Evolutionary conservation across 2,888 invertebrate genomes (phyloP), one percentile per base, ranked within the genome.

Genomic region (Thymelicus acteon): DNA sequence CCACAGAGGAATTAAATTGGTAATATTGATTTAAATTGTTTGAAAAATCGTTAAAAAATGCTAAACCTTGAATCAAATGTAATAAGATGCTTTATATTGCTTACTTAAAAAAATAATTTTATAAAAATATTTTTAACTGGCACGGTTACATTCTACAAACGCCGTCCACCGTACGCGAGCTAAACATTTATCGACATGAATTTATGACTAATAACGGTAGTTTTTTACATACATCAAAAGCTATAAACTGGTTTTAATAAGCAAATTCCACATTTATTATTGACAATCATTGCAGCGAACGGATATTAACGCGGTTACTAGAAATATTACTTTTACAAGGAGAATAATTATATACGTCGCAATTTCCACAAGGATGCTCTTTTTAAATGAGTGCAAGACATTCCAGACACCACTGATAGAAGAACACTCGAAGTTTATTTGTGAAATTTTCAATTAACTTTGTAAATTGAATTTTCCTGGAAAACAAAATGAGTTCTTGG

Each of bases 171-270:
- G 47, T 19, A 47, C 10, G 31, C 7, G 49, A n/a, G 37, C 44
- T 40, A 52, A 64, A 54, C 63, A 65, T 57, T 44, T 13, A 39
- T n/a, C n/a, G 44, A 49, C 62, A n/a, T 48, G 62, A 74, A 78
- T 78, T 78, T 78, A 78, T 76, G 75, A 62, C 79, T 85, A 80
- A 84, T 86, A 83, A 82, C 81, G 71, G 81, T 74, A 67, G 82
- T 85, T 84, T 84, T 78, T 84, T 80, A 79, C 78, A 78, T 78
- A 72, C 72, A 61, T 81, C 78, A 81, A 80, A 80, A 80, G 75
- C 72, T 65, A 57, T 76, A 71, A 75, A 78, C 77, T 74, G 73
- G 76, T 76, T 83, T 80, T 84, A 82, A 85, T 82, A 78, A 64
- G 79, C 77, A 78, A 52, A 52, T 52, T 52, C 49, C 49, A 44